Conservation (phyloP, 2,888 invertebrate genomes). For the Acheta domesticus region DNA sequence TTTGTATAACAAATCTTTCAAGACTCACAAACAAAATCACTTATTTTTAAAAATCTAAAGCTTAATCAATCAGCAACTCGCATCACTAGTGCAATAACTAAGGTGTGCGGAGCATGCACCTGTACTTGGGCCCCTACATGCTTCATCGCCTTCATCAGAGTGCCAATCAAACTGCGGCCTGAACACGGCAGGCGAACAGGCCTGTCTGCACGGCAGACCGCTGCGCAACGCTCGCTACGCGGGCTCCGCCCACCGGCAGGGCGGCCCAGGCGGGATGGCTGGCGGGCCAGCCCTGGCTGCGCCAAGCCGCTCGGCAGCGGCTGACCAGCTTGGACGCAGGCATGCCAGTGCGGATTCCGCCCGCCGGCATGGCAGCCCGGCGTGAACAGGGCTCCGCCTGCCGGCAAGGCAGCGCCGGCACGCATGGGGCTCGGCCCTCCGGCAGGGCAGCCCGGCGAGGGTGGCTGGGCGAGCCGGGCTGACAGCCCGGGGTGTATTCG, state of each 20-base stretch:
- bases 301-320: constrained; percentile 25
- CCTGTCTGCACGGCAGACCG: constrained; percentile 25
- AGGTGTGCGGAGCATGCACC: constrained; percentile 32
- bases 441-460: constrained; percentile 2
- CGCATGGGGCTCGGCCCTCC: constrained; percentile 25
- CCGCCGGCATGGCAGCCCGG: constrained; percentile 38
- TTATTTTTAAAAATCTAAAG: constrained; percentile 22
- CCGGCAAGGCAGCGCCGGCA: constrained; percentile 34
- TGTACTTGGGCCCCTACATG: constrained; percentile 24
- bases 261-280: constrained; percentile 21
- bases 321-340: constrained; percentile 29
- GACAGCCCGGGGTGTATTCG: constrained; percentile 28
- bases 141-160: constrained; percentile 25
- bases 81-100: background rate
- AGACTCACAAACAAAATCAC: constrained; percentile 6
- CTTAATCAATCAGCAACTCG: constrained; percentile 24
- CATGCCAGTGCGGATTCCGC: constrained; percentile 36
- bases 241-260: constrained; percentile 25
- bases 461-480: constrained; percentile 19
- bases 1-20: too few species aligned
- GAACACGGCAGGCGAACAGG: background rate
- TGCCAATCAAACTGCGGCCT: constrained; percentile 25
- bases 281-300: constrained; percentile 25
- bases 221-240: constrained; percentile 12
- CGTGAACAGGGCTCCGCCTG: constrained; percentile 36